Evolutionary conservation across 35 echinoderm and acorn worm genomes (phyloP).

Genomic region (Heliocidaris tuberculata): DNA sequence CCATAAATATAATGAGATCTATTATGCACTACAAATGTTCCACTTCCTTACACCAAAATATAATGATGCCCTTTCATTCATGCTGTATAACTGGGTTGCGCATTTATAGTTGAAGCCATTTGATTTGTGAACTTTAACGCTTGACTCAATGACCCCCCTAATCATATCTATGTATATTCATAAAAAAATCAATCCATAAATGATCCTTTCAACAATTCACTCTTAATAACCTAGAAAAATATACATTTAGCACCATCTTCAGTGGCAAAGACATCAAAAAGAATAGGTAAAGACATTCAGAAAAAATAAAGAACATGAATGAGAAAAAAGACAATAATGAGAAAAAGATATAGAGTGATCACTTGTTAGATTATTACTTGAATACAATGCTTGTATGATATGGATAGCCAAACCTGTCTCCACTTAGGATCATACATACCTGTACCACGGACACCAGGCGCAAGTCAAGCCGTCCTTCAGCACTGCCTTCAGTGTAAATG

Average conservation of each 20-base stretch:
- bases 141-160: background rate
- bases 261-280: background rate
- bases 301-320: background rate
- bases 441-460: conserved; percentile 97
- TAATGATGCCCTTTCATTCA: too few relatives aligned
- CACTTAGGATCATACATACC: conserved; percentile 57
- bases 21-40: too few relatives aligned
- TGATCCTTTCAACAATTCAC: background rate
- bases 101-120: background rate
- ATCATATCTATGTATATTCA: background rate
- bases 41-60: too few relatives aligned
- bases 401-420: background rate
- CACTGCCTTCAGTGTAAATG: conserved; percentile 96
- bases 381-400: background rate
- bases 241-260: background rate
- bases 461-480: conserved; percentile 97
- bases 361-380: background rate
- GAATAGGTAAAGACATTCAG: background rate
- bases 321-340: background rate
- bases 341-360: background rate
- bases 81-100: background rate
- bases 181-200: background rate
- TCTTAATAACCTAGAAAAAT: background rate
- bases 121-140: background rate
- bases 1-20: too few relatives aligned